phyloP scores from a whole-genome alignment of 64 coral and sea anemone genomes.

The Actinia tenebrosa region DNA sequence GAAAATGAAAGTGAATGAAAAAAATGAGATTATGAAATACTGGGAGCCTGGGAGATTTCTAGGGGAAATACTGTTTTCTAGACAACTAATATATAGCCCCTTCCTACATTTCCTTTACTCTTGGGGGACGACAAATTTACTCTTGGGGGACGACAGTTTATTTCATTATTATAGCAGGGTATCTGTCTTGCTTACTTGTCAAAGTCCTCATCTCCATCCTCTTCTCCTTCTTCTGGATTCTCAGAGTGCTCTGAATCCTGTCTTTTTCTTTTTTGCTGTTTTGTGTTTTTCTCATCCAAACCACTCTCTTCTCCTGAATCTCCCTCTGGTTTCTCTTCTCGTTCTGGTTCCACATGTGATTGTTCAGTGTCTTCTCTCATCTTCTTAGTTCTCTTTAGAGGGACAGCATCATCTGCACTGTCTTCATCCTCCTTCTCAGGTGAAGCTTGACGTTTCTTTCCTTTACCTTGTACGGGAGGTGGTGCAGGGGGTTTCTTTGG shows the following conservation, averaged over 20 bases:
- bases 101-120: too few relatives aligned
- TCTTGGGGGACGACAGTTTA: too few relatives aligned
- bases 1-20: background rate
- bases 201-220: slow-evolving; percentile 33
- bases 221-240: background rate
- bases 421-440: slow-evolving; percentile 5
- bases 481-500: slow-evolving; percentile 17
- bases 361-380: background rate
- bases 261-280: slow-evolving; percentile 37
- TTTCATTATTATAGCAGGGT: too few relatives aligned
- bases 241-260: slow-evolving; percentile 12
- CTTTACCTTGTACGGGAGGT: slow-evolving; percentile 23
- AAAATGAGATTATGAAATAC: background rate
- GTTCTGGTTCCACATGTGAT: background rate
- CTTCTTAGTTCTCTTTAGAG: slow-evolving; percentile 30
- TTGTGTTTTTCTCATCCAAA: background rate
- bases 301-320: slow-evolving; percentile 1
- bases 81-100: too few relatives aligned
- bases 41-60: background rate
- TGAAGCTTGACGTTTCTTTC: slow-evolving; percentile 20
- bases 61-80: too few relatives aligned
- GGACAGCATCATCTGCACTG: slow-evolving; percentile 15
- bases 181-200: background rate
- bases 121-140: too few relatives aligned
- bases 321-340: background rate